Conservation (phyloP, 2,113 vertebrate genomes). For the Climacteris rufus region DNA sequence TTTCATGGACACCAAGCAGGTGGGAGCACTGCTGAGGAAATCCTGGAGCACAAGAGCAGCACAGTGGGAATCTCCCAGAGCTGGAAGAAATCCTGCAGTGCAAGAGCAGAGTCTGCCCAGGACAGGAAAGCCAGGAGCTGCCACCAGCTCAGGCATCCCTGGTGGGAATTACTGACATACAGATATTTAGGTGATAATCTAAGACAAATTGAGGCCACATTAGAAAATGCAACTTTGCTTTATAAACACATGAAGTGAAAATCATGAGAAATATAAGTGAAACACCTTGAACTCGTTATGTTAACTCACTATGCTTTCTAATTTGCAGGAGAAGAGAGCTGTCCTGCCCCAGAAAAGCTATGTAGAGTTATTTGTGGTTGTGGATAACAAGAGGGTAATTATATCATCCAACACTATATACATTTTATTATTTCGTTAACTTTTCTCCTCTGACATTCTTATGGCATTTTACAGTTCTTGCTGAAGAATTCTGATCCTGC, state of each 20-base stretch:
- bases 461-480: slow-evolving; percentile 70
- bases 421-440: not conserved
- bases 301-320: not conserved
- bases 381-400: slow-evolving; percentile 82
- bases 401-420: not conserved
- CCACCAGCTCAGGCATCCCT: not conserved
- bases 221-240: not conserved
- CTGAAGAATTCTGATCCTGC: slow-evolving; percentile 56
- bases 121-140: not conserved
- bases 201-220: not conserved
- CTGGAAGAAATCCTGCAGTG: not conserved
- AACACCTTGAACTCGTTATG: not conserved
- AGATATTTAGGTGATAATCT: not conserved
- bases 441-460: not conserved
- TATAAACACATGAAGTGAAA: not conserved
- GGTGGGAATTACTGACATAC: not conserved
- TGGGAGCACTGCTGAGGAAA: not conserved
- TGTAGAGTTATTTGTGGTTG: slow-evolving; percentile 83
- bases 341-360: slow-evolving; percentile 79
- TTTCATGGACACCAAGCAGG: not conserved
- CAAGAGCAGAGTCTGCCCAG: not conserved
- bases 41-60: not conserved
- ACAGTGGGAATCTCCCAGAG: not conserved
- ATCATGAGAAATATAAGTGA: not conserved
- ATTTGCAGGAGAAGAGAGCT: slow-evolving; percentile 75